Evolutionary conservation across 2,888 invertebrate genomes (phyloP), one percentile per base, ranked within the genome.

Genomic region (Drosophila siamana): DNA sequence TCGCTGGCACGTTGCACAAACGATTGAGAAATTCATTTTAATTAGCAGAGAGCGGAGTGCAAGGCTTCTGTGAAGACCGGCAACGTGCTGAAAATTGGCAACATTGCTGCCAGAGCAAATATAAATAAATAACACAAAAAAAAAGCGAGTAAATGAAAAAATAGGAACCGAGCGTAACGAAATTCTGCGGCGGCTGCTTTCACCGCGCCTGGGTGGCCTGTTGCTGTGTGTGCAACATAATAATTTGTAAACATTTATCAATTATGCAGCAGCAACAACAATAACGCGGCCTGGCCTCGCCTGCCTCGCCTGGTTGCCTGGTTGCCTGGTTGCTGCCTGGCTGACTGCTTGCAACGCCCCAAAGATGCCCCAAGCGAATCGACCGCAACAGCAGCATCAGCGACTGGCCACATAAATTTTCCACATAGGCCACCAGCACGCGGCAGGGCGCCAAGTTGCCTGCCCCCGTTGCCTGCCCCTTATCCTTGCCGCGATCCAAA

Each of bases 211-310:
- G 83, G 88, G 83, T 88, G 83, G 88, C 66, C 86, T 65, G 41
- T 40, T 19, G 40, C 26, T 48, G 63, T 84, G 73, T 81, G 79
- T 87, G 86, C 88, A 86, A 88, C 88, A 86, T 88, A 84, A 84
- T 84, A 88, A 84, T 84, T 84, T 88, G 84, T 88, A 84, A 84
- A 84, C 84, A 84, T 84, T 84, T 88, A 84, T 84, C 88, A 84
- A 84, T 88, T 84, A 88, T 86, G 88, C 86, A 86, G 87, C 80
- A 84, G 69, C 87, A 67, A 22, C 36, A 43, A 50, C 68, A 79
- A 44, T 65, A 64, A 38, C 57, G 62, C 62, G 1, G 19, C 19
- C 19, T 63, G 72, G 56, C 30, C 30, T 30, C 30, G 30, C 30
- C 11, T 30, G 30, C 11, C 30, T 11, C 11, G 30, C 9, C 30